Evolutionary conservation across 2,888 invertebrate genomes (phyloP), one percentile per base, ranked within the genome.

Genomic region (Drosophila ochracea): DNA sequence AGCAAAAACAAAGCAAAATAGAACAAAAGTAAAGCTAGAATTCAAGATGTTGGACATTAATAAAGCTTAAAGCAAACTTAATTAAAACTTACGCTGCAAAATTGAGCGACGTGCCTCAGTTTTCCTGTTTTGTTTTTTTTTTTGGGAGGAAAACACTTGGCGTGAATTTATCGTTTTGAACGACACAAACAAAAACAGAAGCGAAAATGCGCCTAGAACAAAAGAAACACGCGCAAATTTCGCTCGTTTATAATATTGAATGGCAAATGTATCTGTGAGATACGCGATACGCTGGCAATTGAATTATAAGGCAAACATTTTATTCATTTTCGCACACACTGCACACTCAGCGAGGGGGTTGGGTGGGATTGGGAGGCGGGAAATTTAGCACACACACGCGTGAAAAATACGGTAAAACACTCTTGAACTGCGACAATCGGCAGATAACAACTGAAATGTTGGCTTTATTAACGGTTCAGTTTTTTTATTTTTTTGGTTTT

Each of bases 1-100:
- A 72, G 67, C 47, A 41, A 52, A 4, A 59, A 25, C 47, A 52
- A 19, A 39, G n/a, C 21, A 53, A 35, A 30, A 7, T 35, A 52
- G 25, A n/a, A 35, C 49, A 53, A 28, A 50, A 19, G 28, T 50
- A 6, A 10, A 37, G 31, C 43, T 49, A 52, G 49, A 76, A 50
- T 50, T 41, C 60, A 64, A 68, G 55, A 21, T 69, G 50, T 61
- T 55, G 70, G 47, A 62, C 73, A 80, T 83, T 76, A 76, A 82
- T 73, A 80, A 74, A 70, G 83, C 76, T 80, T 82, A 83, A 72
- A 72, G 63, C 37, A 55, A 73, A 80, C 77, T 74, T 83, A 83
- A 83, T 83, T 77, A 80, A 77, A 80, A 83, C 81, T 81, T 82
- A 81, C 83, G 62, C 59, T 82, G 70, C 39, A 60, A 69, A 82